A percentile compares a stretch with the other conserved stretches of the same genome.
Conservation (phyloP, 2,888 invertebrate genomes). For the Exephanes ischioxanthus region DNA sequence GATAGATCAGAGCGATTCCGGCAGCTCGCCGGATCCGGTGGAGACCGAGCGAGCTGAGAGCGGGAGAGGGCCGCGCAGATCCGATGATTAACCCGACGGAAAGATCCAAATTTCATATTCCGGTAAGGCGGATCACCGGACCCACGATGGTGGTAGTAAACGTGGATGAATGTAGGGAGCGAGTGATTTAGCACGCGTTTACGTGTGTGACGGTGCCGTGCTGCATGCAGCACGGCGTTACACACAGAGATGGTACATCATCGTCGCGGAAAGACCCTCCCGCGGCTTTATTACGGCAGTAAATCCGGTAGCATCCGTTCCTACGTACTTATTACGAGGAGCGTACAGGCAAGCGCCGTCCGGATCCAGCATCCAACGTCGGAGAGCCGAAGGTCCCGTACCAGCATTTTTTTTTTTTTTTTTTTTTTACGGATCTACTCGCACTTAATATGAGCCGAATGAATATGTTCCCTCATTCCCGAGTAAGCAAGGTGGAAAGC, state of each 20-base stretch:
- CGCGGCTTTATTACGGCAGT: constrained; percentile 67
- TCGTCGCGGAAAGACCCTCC: constrained; percentile 46
- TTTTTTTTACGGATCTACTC: constrained; percentile 14
- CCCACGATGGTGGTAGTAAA: constrained; percentile 36
- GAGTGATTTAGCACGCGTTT: constrained; percentile 49
- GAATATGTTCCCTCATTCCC: constrained; percentile 4
- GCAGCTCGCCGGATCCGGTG: constrained; percentile 5
- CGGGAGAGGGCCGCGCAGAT: neutral
- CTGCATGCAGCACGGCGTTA: neutral
- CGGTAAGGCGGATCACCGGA: constrained; percentile 49
- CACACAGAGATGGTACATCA: constrained; percentile 30
- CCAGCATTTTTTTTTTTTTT: constrained; percentile 22
- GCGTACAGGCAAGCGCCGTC: constrained; percentile 7
- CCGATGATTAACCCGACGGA: constrained; percentile 52
- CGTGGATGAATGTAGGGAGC: constrained; percentile 23
- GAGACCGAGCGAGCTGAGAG: neutral
- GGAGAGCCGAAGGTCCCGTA: constrained; percentile 31
- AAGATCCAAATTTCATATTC: constrained; percentile 61
- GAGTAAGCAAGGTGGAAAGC: neutral
- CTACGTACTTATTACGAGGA: constrained; percentile 47
- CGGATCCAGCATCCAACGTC: constrained; percentile 36
- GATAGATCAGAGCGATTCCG: constrained; percentile 27
- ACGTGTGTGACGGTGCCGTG: neutral
- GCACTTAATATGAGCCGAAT: constrained; percentile 19
- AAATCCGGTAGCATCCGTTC: constrained; percentile 68